phyloP scores from a whole-genome alignment of 2,113 vertebrate genomes.

The Rhizomys pruinosus region DNA sequence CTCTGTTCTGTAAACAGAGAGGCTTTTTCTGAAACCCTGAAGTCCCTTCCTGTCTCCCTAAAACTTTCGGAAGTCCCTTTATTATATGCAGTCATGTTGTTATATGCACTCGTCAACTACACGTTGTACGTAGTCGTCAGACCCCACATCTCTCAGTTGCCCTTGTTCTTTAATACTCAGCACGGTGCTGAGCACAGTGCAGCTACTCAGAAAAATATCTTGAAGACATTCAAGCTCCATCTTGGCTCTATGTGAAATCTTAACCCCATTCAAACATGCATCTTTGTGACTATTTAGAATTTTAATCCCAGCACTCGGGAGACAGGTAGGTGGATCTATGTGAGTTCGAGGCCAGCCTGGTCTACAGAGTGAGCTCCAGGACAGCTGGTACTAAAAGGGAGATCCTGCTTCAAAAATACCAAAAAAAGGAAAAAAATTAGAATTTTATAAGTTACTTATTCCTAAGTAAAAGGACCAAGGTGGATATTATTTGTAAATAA shows the following conservation, averaged over 20 bases:
- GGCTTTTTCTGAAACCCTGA: not conserved
- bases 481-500: constrained; percentile 11
- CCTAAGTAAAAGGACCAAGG: not conserved
- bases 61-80: not conserved
- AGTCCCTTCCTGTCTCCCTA: not conserved
- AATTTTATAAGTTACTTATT: not conserved
- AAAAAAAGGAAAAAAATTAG: too few relatives aligned
- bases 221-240: not conserved
- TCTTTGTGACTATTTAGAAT: constrained; percentile 14
- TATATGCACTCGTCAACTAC: too few relatives aligned
- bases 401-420: too few relatives aligned
- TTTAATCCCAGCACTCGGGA: too few relatives aligned
- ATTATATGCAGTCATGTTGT: not conserved
- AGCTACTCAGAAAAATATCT: not conserved
- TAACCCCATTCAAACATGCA: not conserved
- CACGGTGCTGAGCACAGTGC: not conserved
- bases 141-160: too few relatives aligned
- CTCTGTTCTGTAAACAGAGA: not conserved
- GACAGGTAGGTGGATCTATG: too few relatives aligned
- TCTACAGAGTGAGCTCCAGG: too few relatives aligned
- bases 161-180: not conserved
- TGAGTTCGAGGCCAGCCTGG: too few relatives aligned
- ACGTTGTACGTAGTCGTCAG: too few relatives aligned
- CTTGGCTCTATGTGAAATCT: not conserved
- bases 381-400: too few relatives aligned